Conservation (phyloP, 2,113 vertebrate species). For the Macheiramphus alcinus region DNA sequence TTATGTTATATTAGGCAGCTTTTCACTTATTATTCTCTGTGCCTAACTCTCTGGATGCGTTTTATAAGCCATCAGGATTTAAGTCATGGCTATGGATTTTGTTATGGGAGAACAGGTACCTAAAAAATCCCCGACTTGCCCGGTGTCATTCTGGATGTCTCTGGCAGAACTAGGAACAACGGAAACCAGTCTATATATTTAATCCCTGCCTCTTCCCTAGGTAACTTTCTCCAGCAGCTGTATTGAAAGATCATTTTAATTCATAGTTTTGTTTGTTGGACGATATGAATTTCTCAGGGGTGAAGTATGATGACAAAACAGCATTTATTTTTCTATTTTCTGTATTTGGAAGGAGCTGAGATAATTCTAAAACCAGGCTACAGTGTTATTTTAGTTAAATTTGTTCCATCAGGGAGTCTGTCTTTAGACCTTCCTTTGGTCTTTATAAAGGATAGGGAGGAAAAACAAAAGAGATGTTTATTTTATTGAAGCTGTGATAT, state of each 20-base stretch:
- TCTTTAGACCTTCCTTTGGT: background rate
- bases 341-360: background rate
- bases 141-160: background rate
- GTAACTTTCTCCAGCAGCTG: background rate
- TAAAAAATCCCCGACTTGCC: background rate
- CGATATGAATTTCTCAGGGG: background rate
- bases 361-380: background rate
- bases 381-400: conserved; percentile 2
- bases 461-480: background rate
- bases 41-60: conserved; percentile 41
- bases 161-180: background rate
- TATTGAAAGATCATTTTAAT: conserved; percentile 21
- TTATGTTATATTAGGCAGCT: conserved; percentile 59
- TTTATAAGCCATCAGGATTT: conserved; percentile 54
- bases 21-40: conserved; percentile 60
- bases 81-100: conserved; percentile 39
- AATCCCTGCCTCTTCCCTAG: background rate
- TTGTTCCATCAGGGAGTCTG: background rate
- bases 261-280: background rate
- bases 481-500: conserved; percentile 14
- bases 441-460: background rate
- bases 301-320: conserved; percentile 21
- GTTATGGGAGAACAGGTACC: background rate
- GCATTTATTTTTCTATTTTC: conserved; percentile 24
- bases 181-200: background rate